phyloP scores from a whole-genome alignment of 2,113 vertebrate genomes.

The Chaetorhynchus papuensis region DNA sequence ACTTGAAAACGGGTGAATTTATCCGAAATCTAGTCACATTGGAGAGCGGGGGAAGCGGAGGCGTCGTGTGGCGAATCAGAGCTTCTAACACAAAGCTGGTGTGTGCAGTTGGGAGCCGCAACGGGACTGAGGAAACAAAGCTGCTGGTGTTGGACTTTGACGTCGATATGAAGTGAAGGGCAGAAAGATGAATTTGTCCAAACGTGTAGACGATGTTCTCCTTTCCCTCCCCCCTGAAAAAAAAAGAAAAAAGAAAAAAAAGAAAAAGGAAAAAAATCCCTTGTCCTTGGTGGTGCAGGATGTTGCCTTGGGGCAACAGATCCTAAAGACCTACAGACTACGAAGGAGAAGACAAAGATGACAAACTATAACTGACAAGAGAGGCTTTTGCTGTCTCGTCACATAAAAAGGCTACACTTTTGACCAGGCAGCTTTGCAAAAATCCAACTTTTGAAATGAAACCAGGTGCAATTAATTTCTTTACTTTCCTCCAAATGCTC shows the following conservation, averaged over 20 bases:
- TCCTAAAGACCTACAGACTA: constrained; percentile 79
- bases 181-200: constrained; percentile 73
- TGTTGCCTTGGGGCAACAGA: constrained; percentile 82
- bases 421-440: constrained; percentile 82
- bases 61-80: constrained; percentile 97
- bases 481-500: constrained; percentile 67
- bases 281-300: constrained; percentile 83
- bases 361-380: constrained; percentile 73
- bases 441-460: constrained; percentile 82
- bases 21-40: constrained; percentile 99
- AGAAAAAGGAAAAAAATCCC: constrained; percentile 61
- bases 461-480: constrained; percentile 84
- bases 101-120: constrained; percentile 96
- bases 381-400: constrained; percentile 70
- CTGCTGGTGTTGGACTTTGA: constrained; percentile 99
- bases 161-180: constrained; percentile 97
- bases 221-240: constrained; percentile 53
- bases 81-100: constrained; percentile 99
- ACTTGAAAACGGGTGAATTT: constrained; percentile 99
- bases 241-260: neutral
- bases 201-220: constrained; percentile 70
- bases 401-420: constrained; percentile 74
- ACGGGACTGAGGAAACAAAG: constrained; percentile 99
- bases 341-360: constrained; percentile 71
- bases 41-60: constrained; percentile 97